Evolutionary conservation across 2,888 invertebrate species (phyloP).

Genomic region (Eristalinus aeneus): DNA sequence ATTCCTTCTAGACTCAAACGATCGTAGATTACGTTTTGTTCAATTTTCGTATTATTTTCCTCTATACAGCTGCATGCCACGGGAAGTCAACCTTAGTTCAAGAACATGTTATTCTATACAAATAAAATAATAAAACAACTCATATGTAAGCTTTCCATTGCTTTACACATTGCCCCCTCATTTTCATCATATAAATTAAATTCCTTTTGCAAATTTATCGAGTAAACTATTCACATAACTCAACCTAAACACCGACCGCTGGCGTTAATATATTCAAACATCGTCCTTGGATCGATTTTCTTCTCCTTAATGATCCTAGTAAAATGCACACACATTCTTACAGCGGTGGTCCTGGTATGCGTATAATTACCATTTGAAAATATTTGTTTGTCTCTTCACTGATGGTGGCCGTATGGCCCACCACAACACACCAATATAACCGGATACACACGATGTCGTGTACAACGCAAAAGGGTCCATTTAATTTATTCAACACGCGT

Average conservation of each 20-base stretch:
- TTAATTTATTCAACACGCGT: slow-evolving; percentile 65
- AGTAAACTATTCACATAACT: slow-evolving; percentile 44
- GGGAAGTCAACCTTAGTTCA: too few species aligned
- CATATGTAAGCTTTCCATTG: too few species aligned
- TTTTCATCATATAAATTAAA: slow-evolving; percentile 31
- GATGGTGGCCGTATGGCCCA: slow-evolving; percentile 7
- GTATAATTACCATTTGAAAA: slow-evolving; percentile 55
- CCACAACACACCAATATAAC: slow-evolving; percentile 16
- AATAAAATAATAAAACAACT: too few species aligned
- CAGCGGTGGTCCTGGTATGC: background rate
- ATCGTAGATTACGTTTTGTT: too few species aligned
- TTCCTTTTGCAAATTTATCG: slow-evolving; percentile 46
- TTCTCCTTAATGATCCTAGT: slow-evolving; percentile 41
- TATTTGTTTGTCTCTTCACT: slow-evolving; percentile 11
- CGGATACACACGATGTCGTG: background rate
- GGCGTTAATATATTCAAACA: slow-evolving; percentile 27
- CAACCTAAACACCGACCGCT: slow-evolving; percentile 9
- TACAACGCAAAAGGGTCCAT: slow-evolving; percentile 17
- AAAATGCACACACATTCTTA: slow-evolving; percentile 31
- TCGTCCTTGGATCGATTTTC: slow-evolving; percentile 58
- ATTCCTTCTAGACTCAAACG: too few species aligned
- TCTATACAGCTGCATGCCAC: too few species aligned
- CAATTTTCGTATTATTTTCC: too few species aligned
- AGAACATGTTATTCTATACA: too few species aligned
- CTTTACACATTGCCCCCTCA: too few species aligned